Base-by-base conservation (phyloP, 2,888 invertebrate genomes). In the Carabus problematicus region DNA sequence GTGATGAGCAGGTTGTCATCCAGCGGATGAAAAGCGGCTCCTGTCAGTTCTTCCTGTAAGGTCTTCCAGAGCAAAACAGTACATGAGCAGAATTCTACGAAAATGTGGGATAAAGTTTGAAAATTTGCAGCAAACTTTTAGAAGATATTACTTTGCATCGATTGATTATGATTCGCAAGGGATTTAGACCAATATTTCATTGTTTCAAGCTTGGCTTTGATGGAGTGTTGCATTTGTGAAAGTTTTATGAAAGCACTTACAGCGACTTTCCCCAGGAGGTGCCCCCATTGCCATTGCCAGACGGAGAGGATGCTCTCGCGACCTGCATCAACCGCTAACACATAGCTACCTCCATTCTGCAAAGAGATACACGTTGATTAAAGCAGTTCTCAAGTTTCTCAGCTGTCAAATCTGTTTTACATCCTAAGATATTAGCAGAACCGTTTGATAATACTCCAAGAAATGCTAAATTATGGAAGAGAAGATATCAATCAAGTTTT, bases 281-380 rank as follows among this genome's bases (percentile, higher is more conserved):
- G 92, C 62, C 94, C 94, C 91, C 95, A 94, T 77, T 94, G 93
- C 96, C 96, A 96, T 76, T 96, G 94, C 96, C 96, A 97, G 0
- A 97, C 94, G 0, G 94, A 94, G 2, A 96, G 84, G 72, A 95
- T 93, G 77, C 95, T 93, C 80, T 95, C 95, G 59, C 93, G 86
- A 0, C 95, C 94, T 3, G 91, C 92, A 78, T 97, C 96, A 40
- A 96, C 92, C 0, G 94, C 95, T 74, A 96, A 80, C 54, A 97
- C 92, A 80, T 94, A 94, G 78, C 93, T 94, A 12, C 95, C 96
- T 1, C 94, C 92, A 77, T 94, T 94, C 95, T 95, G 80, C 29
- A 80, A 80, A 74, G 74, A 72, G 49, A 73, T 71, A 71, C 18
- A n/a, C n/a, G n/a, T n/a, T n/a, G n/a, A n/a, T n/a, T n/a, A n/a